A percentile compares a stretch with the other conserved stretches of the same genome.
These are phyloP conservation scores for Cossypha niveicapilla DNA, from an alignment of 2,797 vertebrate species.

Conservation along the genomic window DNA sequence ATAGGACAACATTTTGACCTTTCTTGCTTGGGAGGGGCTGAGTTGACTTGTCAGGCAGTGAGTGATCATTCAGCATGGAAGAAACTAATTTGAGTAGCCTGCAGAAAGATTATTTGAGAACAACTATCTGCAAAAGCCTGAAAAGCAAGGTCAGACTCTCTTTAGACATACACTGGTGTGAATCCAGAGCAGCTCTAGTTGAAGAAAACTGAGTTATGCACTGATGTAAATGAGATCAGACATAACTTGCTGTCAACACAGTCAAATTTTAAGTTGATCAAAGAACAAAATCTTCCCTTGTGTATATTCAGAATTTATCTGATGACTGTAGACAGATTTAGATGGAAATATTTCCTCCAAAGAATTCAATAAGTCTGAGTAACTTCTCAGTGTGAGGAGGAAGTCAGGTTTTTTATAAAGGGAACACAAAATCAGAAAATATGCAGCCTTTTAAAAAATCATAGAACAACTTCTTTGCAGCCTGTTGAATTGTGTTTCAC, in stretches of 20 bases:
- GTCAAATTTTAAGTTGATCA: slow-evolving; percentile 42
- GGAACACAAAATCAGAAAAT: neutral
- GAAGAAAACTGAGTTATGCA: neutral
- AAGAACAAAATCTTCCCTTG: slow-evolving; percentile 34
- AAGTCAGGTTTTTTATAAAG: neutral
- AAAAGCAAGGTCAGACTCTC: neutral
- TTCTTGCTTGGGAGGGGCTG: neutral
- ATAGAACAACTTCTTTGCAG: neutral
- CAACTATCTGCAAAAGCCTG: neutral
- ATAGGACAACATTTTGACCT: neutral
- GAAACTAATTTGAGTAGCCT: neutral
- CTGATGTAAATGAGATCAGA: slow-evolving; percentile 33
- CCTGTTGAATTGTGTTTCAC: neutral
- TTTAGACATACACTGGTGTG: neutral
- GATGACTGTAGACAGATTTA: slow-evolving; percentile 30
- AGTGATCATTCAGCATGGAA: neutral
- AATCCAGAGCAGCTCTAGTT: neutral
- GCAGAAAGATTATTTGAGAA: slow-evolving; percentile 9
- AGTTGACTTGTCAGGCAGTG: neutral
- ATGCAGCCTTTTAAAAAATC: neutral
- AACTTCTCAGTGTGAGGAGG: neutral
- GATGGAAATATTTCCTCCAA: neutral
- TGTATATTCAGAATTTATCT: slow-evolving; percentile 19
- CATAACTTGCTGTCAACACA: slow-evolving; percentile 43
- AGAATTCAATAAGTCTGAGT: neutral